Evolutionary conservation across 2,888 invertebrate genomes (phyloP).

Genomic region (Leptopterna dolabrata): DNA sequence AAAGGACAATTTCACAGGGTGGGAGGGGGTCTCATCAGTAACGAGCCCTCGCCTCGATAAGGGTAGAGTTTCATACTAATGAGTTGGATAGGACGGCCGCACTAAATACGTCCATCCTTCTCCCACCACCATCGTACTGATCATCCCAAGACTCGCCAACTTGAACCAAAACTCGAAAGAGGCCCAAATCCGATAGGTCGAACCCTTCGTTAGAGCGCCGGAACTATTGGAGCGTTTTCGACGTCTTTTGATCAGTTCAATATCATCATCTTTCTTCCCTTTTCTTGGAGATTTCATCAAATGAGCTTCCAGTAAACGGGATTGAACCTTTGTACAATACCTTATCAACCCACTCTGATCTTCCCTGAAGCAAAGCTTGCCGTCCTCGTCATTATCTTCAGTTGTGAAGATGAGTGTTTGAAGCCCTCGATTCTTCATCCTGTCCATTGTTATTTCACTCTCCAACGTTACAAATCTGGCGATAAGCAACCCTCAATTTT

Average conservation of each 20-base stretch:
- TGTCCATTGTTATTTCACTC: background rate
- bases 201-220: background rate
- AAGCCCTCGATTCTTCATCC: background rate
- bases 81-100: background rate
- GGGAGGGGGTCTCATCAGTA: slow-evolving; percentile 32
- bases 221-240: background rate
- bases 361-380: background rate
- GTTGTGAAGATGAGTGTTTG: background rate
- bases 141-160: slow-evolving; percentile 32
- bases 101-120: slow-evolving; percentile 21
- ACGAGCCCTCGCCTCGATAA: slow-evolving; percentile 50
- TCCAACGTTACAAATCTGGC: too few relatives aligned
- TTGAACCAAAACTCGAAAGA: slow-evolving; percentile 19
- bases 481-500: too few relatives aligned
- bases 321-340: background rate
- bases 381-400: background rate
- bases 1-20: slow-evolving; percentile 15
- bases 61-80: slow-evolving; percentile 54
- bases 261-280: background rate
- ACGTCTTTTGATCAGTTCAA: background rate
- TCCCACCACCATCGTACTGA: background rate
- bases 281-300: background rate
- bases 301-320: background rate
- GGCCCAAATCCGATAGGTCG: background rate
- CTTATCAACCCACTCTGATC: background rate